Percentiles rank a stretch among this genome's conserved stretches.
These are phyloP conservation scores for Pluvianellus socialis DNA, from an alignment of 2,113 vertebrate genomes.

Conservation along the genomic window DNA sequence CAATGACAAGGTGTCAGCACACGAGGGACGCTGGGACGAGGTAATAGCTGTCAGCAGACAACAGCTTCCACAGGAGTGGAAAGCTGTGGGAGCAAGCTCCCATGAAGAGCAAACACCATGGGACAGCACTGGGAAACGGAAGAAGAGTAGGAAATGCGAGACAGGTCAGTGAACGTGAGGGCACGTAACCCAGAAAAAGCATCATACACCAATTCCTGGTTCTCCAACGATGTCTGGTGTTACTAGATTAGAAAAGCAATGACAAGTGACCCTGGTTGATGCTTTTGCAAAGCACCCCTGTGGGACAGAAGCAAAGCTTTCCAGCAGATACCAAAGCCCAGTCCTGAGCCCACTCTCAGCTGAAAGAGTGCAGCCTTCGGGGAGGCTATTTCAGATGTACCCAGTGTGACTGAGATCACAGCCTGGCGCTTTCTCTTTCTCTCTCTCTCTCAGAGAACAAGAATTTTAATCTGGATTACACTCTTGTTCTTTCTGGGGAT, in stretches of 20 bases:
- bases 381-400: background rate
- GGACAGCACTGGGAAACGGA: background rate
- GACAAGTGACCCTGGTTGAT: background rate
- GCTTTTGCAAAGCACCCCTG: background rate
- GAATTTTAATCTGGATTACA: slow-evolving; percentile 39
- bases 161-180: background rate
- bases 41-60: background rate
- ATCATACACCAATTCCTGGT: background rate
- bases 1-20: background rate
- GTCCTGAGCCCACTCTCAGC: background rate
- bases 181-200: background rate
- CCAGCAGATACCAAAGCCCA: background rate
- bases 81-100: background rate
- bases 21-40: background rate
- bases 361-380: background rate
- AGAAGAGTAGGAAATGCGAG: background rate
- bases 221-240: background rate
- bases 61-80: background rate
- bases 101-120: background rate
- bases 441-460: background rate
- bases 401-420: background rate
- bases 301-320: background rate
- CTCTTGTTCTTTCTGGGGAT: background rate
- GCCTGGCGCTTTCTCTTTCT: background rate
- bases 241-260: slow-evolving; percentile 17